Percentiles rank a stretch among this genome's conserved stretches.
These are phyloP conservation scores for Myotis vivesi DNA, from an alignment of 2,797 vertebrate species.

Conservation along the genomic window DNA sequence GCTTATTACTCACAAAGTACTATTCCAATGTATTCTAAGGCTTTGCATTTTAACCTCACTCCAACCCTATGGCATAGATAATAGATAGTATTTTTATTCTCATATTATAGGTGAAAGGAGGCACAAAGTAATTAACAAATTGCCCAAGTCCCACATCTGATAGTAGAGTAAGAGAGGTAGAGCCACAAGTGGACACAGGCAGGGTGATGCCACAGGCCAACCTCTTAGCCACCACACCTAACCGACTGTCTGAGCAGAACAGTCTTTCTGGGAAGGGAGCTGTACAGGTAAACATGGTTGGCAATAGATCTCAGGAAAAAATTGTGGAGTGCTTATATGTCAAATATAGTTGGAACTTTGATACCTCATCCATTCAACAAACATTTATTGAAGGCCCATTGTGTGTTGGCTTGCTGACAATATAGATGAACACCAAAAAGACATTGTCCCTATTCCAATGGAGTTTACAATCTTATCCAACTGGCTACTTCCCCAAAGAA, in stretches of 20 bases:
- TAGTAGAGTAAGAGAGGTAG: not conserved
- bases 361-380: not conserved
- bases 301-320: not conserved
- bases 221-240: not conserved
- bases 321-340: not conserved
- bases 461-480: not conserved
- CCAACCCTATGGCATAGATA: not conserved
- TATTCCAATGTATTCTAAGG: not conserved
- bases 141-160: not conserved
- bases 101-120: not conserved
- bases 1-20: not conserved
- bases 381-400: not conserved
- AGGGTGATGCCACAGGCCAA: not conserved
- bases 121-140: not conserved
- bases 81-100: no score
- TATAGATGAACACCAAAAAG: not conserved
- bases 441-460: not conserved
- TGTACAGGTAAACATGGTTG: not conserved
- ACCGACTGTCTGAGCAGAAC: not conserved
- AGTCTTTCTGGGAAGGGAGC: not conserved
- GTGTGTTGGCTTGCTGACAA: not conserved
- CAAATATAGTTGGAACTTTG: not conserved
- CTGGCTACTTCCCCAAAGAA: not conserved
- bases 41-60: not conserved
- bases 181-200: not conserved